Base-by-base conservation (phyloP, 2,113 vertebrate species). In the Ranitomeya imitator region DNA sequence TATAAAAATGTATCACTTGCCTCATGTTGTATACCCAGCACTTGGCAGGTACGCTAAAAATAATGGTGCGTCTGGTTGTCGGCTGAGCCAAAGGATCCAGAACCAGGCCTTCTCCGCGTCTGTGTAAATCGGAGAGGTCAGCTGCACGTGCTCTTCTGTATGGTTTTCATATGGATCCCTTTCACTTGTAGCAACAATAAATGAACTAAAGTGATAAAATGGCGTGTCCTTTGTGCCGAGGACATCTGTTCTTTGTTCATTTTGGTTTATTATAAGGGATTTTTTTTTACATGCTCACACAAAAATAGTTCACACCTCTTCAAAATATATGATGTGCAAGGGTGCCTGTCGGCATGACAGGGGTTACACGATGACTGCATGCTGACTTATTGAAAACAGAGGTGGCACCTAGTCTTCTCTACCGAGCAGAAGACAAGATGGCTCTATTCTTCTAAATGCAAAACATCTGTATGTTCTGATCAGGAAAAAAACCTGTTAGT, bases 1-100 rank as follows among this genome's bases (percentile, higher is more conserved):
- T 90, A 79, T 91, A 91, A 92, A 93, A 93, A 90, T 91, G 90
- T 92, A 92, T 91, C 85, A 5, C 80, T 81, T 86, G 78, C 90
- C 90, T 90, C 82, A 71, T 76, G 89, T 89, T 91, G 90, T 91
- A 88, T 84, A 61, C 91, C 91, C 7, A 83, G 88, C 23, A 45
- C 83, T 91, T 90, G 90, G 91, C 91, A 91, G 87, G n/a, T 82
- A 90, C 82, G 88, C 77, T 71, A 82, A 89, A 45, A n/a, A 73
- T 92, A 93, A 93, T 80, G 89, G 91, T 90, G 89, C 89, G 90
- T 90, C 91, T 90, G 91, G 91, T 85, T 86, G 85, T 80, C 89
- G 77, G 87, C 92, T 87, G 90, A 89, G 78, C 55, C 89, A 69
- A 85, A 10, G 59, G 37, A 89, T 85, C 85, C 54, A 82, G 79